Percentiles rank a stretch among this genome's conserved stretches.
Conservation (phyloP, 2,113 vertebrate species). For the Cynocephalus volans region DNA sequence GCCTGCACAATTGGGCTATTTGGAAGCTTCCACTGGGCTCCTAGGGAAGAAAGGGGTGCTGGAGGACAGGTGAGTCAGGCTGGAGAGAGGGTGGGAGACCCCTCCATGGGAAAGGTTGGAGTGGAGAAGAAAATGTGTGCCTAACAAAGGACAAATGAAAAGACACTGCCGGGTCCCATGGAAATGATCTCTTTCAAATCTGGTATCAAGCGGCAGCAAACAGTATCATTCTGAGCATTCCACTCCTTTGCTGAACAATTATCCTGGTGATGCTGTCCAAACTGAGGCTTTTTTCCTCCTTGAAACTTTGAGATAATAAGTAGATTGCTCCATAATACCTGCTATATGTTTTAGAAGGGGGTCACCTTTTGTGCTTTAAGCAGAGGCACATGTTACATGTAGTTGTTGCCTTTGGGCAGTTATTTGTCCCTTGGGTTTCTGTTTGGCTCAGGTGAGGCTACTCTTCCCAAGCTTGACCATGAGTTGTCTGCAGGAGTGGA, state of each 20-base stretch:
- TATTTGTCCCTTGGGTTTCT: background rate
- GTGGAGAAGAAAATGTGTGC: background rate
- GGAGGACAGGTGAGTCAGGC: background rate
- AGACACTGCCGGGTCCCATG: background rate
- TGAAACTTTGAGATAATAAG: background rate
- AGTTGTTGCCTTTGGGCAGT: background rate
- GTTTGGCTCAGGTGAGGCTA: background rate
- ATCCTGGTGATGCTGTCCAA: background rate
- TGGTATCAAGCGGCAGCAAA: background rate
- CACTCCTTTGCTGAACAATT: background rate
- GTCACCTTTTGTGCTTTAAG: background rate
- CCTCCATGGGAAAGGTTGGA: background rate
- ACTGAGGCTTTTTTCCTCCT: background rate
- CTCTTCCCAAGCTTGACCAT: too few species aligned
- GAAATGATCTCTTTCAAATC: background rate
- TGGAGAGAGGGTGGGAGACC: accelerated
- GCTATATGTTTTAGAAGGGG: background rate
- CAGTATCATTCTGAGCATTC: background rate
- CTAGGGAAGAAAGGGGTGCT: accelerated
- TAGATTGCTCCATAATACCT: background rate
- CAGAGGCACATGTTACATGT: accelerated
- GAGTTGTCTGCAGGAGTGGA: background rate
- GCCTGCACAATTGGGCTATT: background rate
- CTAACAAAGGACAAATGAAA: background rate
- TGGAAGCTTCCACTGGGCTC: constrained; percentile 20